Base-by-base conservation (phyloP, 2,888 invertebrate genomes). In the Argyresthia goedartella region DNA sequence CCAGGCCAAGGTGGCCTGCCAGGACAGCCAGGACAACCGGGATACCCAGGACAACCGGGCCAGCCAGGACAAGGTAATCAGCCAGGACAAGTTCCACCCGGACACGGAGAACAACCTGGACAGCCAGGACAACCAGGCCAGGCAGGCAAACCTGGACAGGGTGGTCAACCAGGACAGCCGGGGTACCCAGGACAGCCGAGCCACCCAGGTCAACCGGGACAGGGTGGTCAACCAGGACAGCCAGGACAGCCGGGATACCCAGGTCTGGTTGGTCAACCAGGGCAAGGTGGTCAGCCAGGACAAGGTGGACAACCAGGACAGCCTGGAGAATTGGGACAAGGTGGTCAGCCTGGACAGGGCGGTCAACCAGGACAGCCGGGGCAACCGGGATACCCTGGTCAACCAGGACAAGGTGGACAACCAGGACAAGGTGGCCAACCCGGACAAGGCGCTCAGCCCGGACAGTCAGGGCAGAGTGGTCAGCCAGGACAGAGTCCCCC, bases 241-340 rank as follows among this genome's bases (percentile, higher is more conserved):
- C 87, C 49, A 8, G 56, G 53, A 11, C 8, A 41, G 0, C 52
- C 53, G n/a, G 56, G 53, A 15, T 49, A 44, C 8, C 36, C 34
- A 0, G 55, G 54, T 4, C 8, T 48, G 46, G 90, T 90, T 0
- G 85, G 80, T 45, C 75, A 66, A 14, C 88, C 88, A n/a, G 76
- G 74, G 0, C 16, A 39, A 11, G 54, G 54, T 1, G 64, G 53
- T 33, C 88, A 25, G 7, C 34, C 48, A 0, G 54, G 53, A 11
- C 41, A 15, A 16, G 11, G 14, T 4, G 47, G 47, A 16, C 47
- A 15, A 47, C 25, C 33, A 25, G 47, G 56, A 50, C 41, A 42
- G 6, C 1, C 6, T 58, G 43, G 52, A 55, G 89, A 52, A 25
- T 90, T 90, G 0, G 87, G 81, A 45, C 77, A 68, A 13, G 88